Base-by-base conservation (phyloP, 2,113 vertebrate genomes). In the Prietella phreatophila region DNA sequence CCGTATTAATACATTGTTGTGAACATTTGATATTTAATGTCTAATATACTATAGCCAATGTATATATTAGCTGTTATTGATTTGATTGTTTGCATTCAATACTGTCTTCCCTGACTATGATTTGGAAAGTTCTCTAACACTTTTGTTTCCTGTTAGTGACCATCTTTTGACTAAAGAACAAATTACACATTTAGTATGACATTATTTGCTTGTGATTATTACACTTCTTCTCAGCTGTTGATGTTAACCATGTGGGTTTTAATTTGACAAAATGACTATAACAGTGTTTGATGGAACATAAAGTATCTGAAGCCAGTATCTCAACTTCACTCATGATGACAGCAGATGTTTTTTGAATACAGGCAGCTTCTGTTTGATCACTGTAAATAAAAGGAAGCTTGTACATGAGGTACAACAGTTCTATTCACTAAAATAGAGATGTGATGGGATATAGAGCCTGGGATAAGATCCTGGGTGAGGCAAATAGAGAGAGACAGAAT, bases 291-390 rank as follows among this genome's bases (percentile, higher is more conserved):
- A 69, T 55, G n/a, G 9, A 84, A 84, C 47, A 33, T 67, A 50
- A 50, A 50, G 47, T 50, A 71, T 33, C n/a, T 55, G n/a, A 84
- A 33, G n/a, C 63, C 2, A 4, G 36, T 33, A 50, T 50, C 65
- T 47, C 27, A 53, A 53, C 5, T 84, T 85, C 22, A 71, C n/a
- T 56, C 15, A 22, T 69, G 83, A 71, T 30, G n/a, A 47, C 63
- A 84, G 22, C 30, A 84, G 82, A 30, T 30, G 19, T 30, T 55
- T 55, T 71, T 25, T 14, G 30, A 53, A 69, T 85, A 33, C 47
- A 55, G 33, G 4, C 83, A 84, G 83, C 30, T 58, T 30, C 79
- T 81, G 79, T 81, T 36, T 60, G 79, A 81, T 81, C 79, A 81
- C 30, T 58, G 83, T 67, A 22, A 55, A 50, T 36, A 50, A 53